Evolutionary conservation across 1,140 invertebrate species (phyloP), one percentile per base, ranked within the genome.

Genomic region (Drosophila novamexicana): DNA sequence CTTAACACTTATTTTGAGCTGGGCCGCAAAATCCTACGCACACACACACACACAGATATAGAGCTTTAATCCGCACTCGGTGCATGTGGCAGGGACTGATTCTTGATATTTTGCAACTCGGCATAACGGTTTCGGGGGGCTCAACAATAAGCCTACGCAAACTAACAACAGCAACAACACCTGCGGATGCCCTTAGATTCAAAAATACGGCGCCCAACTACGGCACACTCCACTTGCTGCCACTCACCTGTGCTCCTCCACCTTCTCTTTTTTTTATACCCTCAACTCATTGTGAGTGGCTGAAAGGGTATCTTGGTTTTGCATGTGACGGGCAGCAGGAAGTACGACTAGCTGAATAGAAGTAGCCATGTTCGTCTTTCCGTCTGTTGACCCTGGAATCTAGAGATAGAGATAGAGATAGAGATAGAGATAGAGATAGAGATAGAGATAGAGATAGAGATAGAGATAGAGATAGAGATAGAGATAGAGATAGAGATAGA

Each of bases 71-170:
- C 70, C 68, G 36, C 16, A 39, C 50, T 12, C 14, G 37, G 50
- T 40, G 64, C 53, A 22, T 63, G 53, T 63, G 80, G 77, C 68
- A 62, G 75, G 70, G 70, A 69, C 32, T 82, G 82, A 79, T 79
- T 86, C 73, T 64, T 86, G 83, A 77, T 77, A 82, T 79, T 76
- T 72, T 70, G 71, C 71, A 75, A 81, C 63, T 75, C 75, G 75
- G 36, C 58, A 52, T 59, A 53, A 76, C 73, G 53, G 66, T 65
- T 68, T 45, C 39, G 22, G 58, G 42, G 40, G 78, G 78, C 66
- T 70, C 68, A 61, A 81, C 70, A 77, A 76, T 88, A 86, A 88
- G 83, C 76, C 76, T 82, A 88, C 63, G 61, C 62, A 77, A 86
- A 83, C 83, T 83, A 79, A 82, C 75, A 82, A 68, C 72, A 88